A percentile compares a stretch with the other conserved stretches of the same genome.
Conservation (phyloP, 2,797 vertebrate species). For the Australoheros facetus region DNA sequence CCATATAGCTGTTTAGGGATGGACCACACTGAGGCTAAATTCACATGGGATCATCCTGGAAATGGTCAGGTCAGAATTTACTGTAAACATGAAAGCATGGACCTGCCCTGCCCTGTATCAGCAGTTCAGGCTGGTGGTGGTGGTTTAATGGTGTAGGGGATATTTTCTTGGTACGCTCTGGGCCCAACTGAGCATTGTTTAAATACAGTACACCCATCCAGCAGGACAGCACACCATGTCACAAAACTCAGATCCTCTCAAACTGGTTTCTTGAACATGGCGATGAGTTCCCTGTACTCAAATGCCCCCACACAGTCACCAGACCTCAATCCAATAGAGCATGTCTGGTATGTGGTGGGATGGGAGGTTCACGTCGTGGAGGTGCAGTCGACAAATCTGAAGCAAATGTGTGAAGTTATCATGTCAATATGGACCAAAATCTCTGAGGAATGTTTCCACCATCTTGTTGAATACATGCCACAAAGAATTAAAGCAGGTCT, state of each 20-base stretch:
- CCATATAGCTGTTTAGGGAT: not conserved
- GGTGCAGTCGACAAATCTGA: not conserved
- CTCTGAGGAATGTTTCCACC: not conserved
- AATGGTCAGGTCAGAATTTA: not conserved
- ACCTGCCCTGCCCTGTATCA: not conserved
- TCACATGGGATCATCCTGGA: not conserved
- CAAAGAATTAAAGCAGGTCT: not conserved
- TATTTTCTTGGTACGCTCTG: not conserved
- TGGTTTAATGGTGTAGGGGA: not conserved
- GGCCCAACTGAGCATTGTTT: rapidly evolving
- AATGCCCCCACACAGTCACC: not conserved
- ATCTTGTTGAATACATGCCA: not conserved
- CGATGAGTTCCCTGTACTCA: no score
- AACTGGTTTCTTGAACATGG: not conserved
- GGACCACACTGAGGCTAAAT: not conserved
- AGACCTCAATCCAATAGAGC: not conserved
- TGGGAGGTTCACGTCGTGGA: not conserved
- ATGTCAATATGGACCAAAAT: no score
- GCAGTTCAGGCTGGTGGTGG: not conserved
- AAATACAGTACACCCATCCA: not conserved
- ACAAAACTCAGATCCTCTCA: not conserved
- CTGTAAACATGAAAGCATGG: not conserved
- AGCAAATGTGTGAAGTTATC: not conserved
- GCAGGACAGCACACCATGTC: not conserved
- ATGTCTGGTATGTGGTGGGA: not conserved